Evolutionary conservation across 2,113 vertebrate genomes (phyloP).

Genomic region (Solea senegalensis): DNA sequence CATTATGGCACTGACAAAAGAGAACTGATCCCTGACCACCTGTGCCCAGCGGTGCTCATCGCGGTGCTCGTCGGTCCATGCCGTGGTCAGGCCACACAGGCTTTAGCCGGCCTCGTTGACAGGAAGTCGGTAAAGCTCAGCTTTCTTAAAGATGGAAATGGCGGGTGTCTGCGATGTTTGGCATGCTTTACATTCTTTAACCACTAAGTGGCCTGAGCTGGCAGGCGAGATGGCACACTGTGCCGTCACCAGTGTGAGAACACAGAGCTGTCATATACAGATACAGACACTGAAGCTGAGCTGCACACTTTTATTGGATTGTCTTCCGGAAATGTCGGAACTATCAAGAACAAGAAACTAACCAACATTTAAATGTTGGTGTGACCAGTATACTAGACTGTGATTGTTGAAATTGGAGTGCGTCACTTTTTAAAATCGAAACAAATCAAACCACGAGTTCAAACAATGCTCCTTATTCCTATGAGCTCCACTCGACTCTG

Average conservation of each 20-base stretch:
- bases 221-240: conserved; percentile 57
- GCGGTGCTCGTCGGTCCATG: conserved; percentile 16
- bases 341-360: background rate
- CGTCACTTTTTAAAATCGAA: too few species aligned
- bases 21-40: background rate
- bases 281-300: conserved; percentile 6
- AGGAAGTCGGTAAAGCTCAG: conserved; percentile 59
- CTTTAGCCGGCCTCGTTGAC: conserved; percentile 43
- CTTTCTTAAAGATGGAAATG: conserved; percentile 66
- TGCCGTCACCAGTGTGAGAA: conserved; percentile 61
- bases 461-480: too few species aligned
- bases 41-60: conserved; percentile 11
- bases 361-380: too few species aligned
- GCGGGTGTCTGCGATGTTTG: conserved; percentile 70
- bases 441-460: too few species aligned
- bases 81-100: conserved; percentile 59
- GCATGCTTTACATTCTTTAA: conserved; percentile 54
- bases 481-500: too few species aligned
- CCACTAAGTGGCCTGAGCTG: conserved; percentile 72
- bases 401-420: too few species aligned
- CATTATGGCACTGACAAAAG: background rate
- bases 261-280: conserved; percentile 24
- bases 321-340: background rate
- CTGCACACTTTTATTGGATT: background rate
- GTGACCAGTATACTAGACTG: too few species aligned